Evolutionary conservation across 2,888 invertebrate genomes (phyloP).

Genomic region (Ectemnius continuus): DNA sequence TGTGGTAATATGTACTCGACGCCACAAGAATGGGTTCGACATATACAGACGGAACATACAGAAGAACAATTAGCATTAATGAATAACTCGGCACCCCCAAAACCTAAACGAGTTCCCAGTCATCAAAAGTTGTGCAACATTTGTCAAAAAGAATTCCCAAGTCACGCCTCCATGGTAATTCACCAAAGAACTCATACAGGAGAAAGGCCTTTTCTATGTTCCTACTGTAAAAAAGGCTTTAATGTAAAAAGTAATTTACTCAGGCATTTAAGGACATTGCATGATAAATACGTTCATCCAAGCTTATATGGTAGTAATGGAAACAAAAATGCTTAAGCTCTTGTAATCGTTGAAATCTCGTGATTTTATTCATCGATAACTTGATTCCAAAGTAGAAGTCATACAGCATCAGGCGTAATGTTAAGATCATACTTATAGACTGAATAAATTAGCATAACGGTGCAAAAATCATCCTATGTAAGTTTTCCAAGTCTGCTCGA

Average conservation of each 20-base stretch:
- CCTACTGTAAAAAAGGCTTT: conserved; percentile 87
- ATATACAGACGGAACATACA: conserved; percentile 90
- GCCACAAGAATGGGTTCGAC: conserved; percentile 92
- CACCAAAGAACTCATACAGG: conserved; percentile 88
- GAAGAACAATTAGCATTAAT: conserved; percentile 89
- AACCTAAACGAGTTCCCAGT: conserved; percentile 77
- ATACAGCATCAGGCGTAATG: conserved; percentile 43
- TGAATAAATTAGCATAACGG: conserved; percentile 38
- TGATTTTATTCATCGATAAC: conserved; percentile 32
- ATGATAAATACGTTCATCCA: conserved; percentile 83
- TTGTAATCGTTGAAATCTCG: conserved; percentile 32
- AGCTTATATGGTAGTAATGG: conserved; percentile 76
- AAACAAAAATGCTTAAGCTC: conserved; percentile 73
- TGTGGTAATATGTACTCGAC: conserved; percentile 86
- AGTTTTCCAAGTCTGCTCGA: too few species aligned
- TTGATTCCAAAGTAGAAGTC: conserved; percentile 46
- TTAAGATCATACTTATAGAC: conserved; percentile 50
- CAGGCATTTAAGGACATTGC: conserved; percentile 86
- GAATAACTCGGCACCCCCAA: conserved; percentile 85
- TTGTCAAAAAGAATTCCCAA: conserved; percentile 87
- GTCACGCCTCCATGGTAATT: conserved; percentile 88
- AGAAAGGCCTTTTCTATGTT: conserved; percentile 87
- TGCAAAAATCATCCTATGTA: conserved; percentile 2
- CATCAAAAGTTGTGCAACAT: conserved; percentile 81
- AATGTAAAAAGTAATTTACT: conserved; percentile 88